Conservation (phyloP, 1,140 invertebrate genomes). For the Saccostrea echinata region DNA sequence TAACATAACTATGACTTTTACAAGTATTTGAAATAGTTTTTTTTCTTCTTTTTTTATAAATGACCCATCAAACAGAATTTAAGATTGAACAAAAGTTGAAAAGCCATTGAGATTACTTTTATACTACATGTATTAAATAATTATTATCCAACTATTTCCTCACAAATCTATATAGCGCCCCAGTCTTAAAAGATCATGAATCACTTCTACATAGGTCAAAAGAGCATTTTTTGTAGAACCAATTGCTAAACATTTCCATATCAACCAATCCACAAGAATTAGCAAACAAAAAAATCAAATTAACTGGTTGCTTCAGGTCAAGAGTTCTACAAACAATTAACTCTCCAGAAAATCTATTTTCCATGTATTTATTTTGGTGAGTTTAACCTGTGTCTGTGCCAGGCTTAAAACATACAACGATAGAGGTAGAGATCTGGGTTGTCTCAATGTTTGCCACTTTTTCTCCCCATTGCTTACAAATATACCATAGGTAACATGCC, state of each 20-base stretch:
- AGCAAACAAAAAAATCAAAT: slow-evolving; percentile 12
- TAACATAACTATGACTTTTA: too few relatives aligned
- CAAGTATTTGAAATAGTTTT: too few relatives aligned
- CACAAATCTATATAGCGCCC: too few relatives aligned
- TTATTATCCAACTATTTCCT: too few relatives aligned
- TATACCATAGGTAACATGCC: background rate
- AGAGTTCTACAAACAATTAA: slow-evolving; percentile 12
- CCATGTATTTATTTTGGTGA: slow-evolving; percentile 3
- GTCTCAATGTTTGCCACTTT: background rate
- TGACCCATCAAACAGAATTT: too few relatives aligned
- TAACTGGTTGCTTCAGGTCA: slow-evolving; percentile 6
- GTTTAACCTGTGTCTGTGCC: background rate
- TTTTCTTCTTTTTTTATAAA: too few relatives aligned
- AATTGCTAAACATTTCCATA: background rate
- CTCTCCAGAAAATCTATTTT: slow-evolving; percentile 5
- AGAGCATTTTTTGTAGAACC: too few relatives aligned
- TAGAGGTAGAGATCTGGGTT: background rate
- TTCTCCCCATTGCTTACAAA: background rate
- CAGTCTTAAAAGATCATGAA: too few relatives aligned
- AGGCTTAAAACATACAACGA: background rate
- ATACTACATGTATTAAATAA: too few relatives aligned
- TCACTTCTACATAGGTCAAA: too few relatives aligned
- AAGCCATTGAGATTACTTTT: too few relatives aligned
- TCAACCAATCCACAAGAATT: background rate
- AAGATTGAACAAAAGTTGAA: too few relatives aligned